Base-by-base conservation (phyloP, 2,888 invertebrate species). In the Philhelius pedissequus region DNA sequence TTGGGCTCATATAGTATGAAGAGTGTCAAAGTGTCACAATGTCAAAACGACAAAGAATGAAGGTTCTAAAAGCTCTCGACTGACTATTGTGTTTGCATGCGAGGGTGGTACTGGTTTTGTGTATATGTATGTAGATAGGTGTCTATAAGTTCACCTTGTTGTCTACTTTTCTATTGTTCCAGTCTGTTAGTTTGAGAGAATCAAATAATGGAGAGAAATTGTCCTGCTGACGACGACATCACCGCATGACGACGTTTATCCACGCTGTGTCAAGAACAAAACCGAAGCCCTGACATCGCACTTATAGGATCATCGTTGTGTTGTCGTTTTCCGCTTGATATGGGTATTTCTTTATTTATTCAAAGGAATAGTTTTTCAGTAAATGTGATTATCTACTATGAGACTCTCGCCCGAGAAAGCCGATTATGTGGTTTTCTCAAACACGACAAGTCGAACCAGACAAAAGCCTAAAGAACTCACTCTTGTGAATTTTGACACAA, bases 31-130 rank as follows among this genome's bases (percentile, higher is more conserved):
- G 22, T 64, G 45, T 64, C 52, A 52, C 22, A 60, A 76, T 76
- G 71, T 77, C 76, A 68, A 8, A 52, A 45, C 60, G 82, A 54
- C 71, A 82, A 3, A 25, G n/a, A n/a, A n/a, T 5, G 5, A 68
- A 73, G 82, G 77, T 73, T 45, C 58, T 38, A 38, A 66, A 71
- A 60, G 58, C 58, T 40, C 56, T 50, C 52, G 68, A 60, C 9
- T 40, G 2, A 18, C 18, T 68, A 70, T 58, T 43, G 58, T 77
- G 32, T 48, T 68, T 60, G 27, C 15, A 18, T 71, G 30, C 68
- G 40, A 27, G 43, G 11, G 27, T 18, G 15, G 18, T 11, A n/a
- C 4, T 40, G n/a, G 30, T 4, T 13, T 18, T 6, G 30, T 64
- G 62, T 62, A 7, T 30, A 2, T 38, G 3, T 62, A n/a, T n/a